These are phyloP conservation scores for Betta splendens DNA, from an alignment of 2,797 vertebrate genomes.

Conservation along the genomic window DNA sequence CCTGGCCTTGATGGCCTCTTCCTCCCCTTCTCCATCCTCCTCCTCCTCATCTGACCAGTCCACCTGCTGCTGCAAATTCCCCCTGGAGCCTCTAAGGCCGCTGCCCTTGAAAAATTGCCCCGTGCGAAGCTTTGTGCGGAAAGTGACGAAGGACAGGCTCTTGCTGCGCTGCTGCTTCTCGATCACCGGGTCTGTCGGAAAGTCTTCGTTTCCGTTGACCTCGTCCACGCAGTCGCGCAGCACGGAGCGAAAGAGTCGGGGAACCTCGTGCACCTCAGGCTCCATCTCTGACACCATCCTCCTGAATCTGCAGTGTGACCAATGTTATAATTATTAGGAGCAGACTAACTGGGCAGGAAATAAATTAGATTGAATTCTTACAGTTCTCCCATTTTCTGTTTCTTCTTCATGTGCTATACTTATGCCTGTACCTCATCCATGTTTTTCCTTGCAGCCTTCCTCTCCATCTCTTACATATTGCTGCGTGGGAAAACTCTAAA, in stretches of 20 bases:
- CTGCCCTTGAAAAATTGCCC: slow-evolving; percentile 67
- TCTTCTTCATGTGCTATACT: neutral
- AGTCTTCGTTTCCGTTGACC: slow-evolving; percentile 38
- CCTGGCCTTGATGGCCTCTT: slow-evolving; percentile 61
- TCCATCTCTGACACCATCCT: slow-evolving; percentile 82
- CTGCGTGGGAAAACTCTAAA: no score
- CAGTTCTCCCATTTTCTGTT: neutral
- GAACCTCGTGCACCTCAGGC: slow-evolving; percentile 81
- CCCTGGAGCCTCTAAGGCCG: slow-evolving; percentile 69
- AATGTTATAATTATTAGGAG: no score
- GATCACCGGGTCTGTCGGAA: slow-evolving; percentile 25
- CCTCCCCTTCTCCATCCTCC: slow-evolving; percentile 67
- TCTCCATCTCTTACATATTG: no score
- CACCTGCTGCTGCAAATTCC: slow-evolving; percentile 79
- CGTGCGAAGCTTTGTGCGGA: slow-evolving; percentile 75
- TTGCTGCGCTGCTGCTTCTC: slow-evolving; percentile 82
- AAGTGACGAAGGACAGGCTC: slow-evolving; percentile 82
- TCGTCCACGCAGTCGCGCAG: slow-evolving; percentile 76
- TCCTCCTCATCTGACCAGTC: slow-evolving; percentile 80
- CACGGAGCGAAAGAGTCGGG: slow-evolving; percentile 79
- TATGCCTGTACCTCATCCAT: neutral
- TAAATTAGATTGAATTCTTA: no score
- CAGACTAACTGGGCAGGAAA: no score
- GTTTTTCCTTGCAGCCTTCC: neutral
- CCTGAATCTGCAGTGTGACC: slow-evolving; percentile 73